phyloP scores from a whole-genome alignment of 2,113 vertebrate species.

The Amblyopsis rosae region DNA sequence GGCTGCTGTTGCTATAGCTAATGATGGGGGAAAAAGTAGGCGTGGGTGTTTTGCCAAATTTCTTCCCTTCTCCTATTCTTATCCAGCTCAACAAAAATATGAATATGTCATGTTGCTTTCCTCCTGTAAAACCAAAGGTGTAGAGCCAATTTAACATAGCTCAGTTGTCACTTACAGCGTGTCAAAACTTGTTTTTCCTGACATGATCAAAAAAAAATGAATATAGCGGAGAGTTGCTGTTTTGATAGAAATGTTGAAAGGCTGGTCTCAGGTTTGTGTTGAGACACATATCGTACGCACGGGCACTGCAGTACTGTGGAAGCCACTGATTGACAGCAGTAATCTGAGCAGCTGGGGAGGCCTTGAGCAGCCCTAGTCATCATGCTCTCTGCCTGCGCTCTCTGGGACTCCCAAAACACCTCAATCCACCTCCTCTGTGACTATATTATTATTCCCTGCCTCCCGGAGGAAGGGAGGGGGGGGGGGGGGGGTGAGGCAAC shows the following conservation, averaged over 20 bases:
- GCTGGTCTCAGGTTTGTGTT: constrained; percentile 38
- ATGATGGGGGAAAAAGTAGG: background rate
- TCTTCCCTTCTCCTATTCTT: constrained; percentile 2
- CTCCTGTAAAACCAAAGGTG: constrained; percentile 43
- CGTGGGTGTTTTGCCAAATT: constrained; percentile 35
- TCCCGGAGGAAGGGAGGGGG: background rate
- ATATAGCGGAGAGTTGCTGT: constrained; percentile 44
- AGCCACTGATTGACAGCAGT: constrained; percentile 57
- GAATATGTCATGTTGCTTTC: constrained; percentile 46
- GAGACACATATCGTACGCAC: constrained; percentile 1
- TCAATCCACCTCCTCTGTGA: constrained; percentile 17
- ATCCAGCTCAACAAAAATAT: constrained; percentile 26
- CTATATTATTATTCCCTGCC: constrained; percentile 35
- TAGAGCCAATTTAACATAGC: constrained; percentile 30
- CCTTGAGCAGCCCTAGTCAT: constrained; percentile 41
- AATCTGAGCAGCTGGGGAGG: constrained; percentile 49
- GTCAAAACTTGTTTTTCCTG: constrained; percentile 34
- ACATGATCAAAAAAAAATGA: constrained; percentile 28
- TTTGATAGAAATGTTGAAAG: constrained; percentile 45
- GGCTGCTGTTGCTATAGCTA: too few species aligned
- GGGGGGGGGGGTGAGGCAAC: background rate
- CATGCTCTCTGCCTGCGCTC: constrained; percentile 35
- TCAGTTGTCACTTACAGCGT: constrained; percentile 30
- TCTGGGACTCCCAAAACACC: constrained; percentile 39
- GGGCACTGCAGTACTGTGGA: constrained; percentile 1